These are phyloP conservation scores for Gila robusta DNA, from an alignment of 2,797 vertebrate genomes.

Conservation along the genomic window DNA sequence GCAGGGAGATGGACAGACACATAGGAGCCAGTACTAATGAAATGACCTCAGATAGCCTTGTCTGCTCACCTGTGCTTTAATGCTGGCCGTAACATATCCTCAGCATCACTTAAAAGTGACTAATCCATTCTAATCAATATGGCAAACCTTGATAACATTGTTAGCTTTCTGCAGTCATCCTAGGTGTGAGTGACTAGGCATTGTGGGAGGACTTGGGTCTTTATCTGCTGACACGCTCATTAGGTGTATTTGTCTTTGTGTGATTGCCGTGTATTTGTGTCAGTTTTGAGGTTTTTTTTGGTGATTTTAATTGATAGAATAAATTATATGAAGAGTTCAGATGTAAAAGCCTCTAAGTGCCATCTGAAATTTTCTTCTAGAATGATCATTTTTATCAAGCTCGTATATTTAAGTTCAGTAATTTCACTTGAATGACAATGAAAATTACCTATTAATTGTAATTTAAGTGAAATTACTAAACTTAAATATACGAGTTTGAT, in stretches of 20 bases:
- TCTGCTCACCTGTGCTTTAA: neutral
- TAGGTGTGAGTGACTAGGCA: slow-evolving; percentile 10
- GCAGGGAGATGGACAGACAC: slow-evolving; percentile 45
- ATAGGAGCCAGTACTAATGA: slow-evolving; percentile 15
- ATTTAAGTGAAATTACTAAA: no score
- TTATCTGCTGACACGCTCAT: neutral
- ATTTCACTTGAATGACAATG: no score
- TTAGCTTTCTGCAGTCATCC: neutral
- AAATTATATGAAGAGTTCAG: no score
- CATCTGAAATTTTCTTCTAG: no score
- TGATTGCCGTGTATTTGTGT: neutral
- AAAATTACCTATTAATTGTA: no score
- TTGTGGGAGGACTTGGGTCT: slow-evolving; percentile 16
- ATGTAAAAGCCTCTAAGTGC: no score
- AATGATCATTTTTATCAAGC: no score
- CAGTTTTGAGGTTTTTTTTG: neutral
- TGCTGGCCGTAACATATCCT: neutral
- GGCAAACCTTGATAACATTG: neutral
- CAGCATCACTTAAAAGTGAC: slow-evolving; percentile 28
- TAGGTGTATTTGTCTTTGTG: neutral
- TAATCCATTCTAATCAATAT: slow-evolving; percentile 27
- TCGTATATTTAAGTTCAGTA: no score
- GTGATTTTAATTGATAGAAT: neutral
- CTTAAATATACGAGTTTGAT: no score
- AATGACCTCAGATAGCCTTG: slow-evolving; percentile 20